phyloP scores from a whole-genome alignment of 2,797 vertebrate genomes.

The Molossus molossus region DNA sequence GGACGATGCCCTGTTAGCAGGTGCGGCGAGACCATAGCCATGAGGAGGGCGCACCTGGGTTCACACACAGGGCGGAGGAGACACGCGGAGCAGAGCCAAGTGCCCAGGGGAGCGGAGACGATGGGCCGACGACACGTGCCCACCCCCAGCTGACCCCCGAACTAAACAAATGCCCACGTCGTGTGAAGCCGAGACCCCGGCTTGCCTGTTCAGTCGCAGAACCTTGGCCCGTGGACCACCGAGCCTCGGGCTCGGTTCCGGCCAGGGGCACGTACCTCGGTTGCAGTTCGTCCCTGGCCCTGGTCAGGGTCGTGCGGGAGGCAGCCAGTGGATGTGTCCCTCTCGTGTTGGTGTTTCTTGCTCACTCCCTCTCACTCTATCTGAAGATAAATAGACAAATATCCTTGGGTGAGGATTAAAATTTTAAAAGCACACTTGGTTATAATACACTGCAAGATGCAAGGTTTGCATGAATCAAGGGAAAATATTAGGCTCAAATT shows the following conservation, averaged over 20 bases:
- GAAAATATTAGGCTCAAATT: neutral
- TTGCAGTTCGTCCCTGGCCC: too few relatives aligned
- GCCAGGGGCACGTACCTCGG: too few relatives aligned
- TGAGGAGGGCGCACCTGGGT: neutral
- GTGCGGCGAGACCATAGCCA: fast-evolving
- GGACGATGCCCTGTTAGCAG: neutral
- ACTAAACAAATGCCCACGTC: neutral
- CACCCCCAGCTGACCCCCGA: neutral
- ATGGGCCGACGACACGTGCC: neutral
- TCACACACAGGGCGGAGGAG: too few relatives aligned
- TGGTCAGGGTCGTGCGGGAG: too few relatives aligned
- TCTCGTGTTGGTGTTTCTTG: too few relatives aligned
- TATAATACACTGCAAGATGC: neutral
- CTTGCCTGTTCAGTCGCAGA: neutral
- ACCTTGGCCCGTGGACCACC: too few relatives aligned
- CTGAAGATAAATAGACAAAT: too few relatives aligned
- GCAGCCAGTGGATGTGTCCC: too few relatives aligned
- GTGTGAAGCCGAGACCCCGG: neutral
- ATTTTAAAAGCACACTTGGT: neutral
- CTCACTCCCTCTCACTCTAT: too few relatives aligned
- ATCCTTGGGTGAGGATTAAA: too few relatives aligned
- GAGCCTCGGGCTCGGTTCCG: too few relatives aligned
- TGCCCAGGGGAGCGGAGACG: neutral
- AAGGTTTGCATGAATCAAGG: neutral
- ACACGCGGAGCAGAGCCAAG: fast-evolving